phyloP scores from a whole-genome alignment of 2,888 invertebrate genomes.

The Macropis europaea region DNA sequence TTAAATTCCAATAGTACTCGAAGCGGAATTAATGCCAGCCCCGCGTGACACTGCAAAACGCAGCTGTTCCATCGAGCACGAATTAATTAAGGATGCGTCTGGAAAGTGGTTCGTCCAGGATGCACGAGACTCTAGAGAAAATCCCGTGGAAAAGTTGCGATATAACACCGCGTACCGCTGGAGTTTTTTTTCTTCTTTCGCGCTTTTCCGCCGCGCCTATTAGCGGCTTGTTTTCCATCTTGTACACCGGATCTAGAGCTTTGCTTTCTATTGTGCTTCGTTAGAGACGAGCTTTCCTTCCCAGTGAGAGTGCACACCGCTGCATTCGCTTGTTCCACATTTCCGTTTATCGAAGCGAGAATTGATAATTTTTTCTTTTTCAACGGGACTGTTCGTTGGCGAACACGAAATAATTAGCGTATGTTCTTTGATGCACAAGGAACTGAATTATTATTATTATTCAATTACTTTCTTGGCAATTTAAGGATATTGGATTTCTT shows the following conservation, averaged over 20 bases:
- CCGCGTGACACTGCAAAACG: neutral
- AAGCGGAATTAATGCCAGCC: conserved; percentile 1
- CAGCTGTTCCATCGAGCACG: neutral
- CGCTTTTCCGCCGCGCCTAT: neutral
- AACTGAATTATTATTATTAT: too few species aligned
- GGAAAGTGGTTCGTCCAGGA: neutral
- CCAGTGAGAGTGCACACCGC: neutral
- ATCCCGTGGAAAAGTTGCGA: conserved; percentile 15
- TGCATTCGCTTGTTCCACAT: neutral
- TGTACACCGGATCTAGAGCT: neutral
- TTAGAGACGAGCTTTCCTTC: neutral
- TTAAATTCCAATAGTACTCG: too few species aligned
- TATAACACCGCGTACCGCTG: neutral
- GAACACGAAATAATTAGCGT: too few species aligned
- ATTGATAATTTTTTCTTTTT: too few species aligned
- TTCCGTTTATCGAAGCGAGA: neutral
- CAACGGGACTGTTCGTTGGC: too few species aligned
- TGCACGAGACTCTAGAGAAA: neutral
- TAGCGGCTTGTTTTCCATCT: neutral
- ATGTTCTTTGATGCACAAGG: too few species aligned
- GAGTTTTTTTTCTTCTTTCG: neutral
- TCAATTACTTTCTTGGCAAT: too few species aligned
- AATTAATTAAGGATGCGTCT: conserved; percentile 25
- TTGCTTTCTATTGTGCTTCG: neutral
- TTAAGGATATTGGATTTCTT: too few species aligned